Evolutionary conservation across 1,140 invertebrate species (phyloP).

Genomic region (Drosophila paulistorum): DNA sequence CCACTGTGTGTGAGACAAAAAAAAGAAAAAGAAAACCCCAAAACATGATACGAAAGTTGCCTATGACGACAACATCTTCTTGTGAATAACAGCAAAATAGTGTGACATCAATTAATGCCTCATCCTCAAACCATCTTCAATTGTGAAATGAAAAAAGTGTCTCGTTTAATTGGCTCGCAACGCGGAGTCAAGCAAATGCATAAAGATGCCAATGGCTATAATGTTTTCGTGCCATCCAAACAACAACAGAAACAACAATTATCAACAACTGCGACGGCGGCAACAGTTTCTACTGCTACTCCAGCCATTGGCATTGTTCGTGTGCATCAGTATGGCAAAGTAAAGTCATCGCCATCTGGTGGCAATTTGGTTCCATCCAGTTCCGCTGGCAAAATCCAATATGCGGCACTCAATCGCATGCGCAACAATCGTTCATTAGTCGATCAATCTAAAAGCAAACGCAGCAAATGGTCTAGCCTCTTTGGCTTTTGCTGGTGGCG

Average conservation of each 20-base stretch:
- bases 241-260: slow-evolving; percentile 22
- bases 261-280: neutral
- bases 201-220: slow-evolving; percentile 56
- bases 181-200: slow-evolving; percentile 32
- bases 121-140: slow-evolving; percentile 42
- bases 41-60: slow-evolving; percentile 29
- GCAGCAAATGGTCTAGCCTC: slow-evolving; percentile 44
- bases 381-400: slow-evolving; percentile 68
- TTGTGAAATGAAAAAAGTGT: slow-evolving; percentile 68
- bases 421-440: slow-evolving; percentile 48
- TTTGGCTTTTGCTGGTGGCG: slow-evolving; percentile 33
- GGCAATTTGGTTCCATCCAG: slow-evolving; percentile 35
- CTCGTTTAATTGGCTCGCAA: slow-evolving; percentile 67
- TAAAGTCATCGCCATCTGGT: slow-evolving; percentile 29
- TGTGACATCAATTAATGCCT: slow-evolving; percentile 59
- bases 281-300: neutral
- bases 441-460: slow-evolving; percentile 15
- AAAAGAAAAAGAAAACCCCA: slow-evolving; percentile 1
- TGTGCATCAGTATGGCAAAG: slow-evolving; percentile 65
- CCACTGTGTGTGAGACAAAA: neutral
- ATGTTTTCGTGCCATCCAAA: slow-evolving; percentile 46
- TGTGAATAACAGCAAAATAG: slow-evolving; percentile 44
- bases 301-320: slow-evolving; percentile 29
- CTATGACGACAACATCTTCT: slow-evolving; percentile 12
- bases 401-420: slow-evolving; percentile 74